Conservation (phyloP, 2,888 invertebrate genomes). For the Rhagonycha fulva region DNA sequence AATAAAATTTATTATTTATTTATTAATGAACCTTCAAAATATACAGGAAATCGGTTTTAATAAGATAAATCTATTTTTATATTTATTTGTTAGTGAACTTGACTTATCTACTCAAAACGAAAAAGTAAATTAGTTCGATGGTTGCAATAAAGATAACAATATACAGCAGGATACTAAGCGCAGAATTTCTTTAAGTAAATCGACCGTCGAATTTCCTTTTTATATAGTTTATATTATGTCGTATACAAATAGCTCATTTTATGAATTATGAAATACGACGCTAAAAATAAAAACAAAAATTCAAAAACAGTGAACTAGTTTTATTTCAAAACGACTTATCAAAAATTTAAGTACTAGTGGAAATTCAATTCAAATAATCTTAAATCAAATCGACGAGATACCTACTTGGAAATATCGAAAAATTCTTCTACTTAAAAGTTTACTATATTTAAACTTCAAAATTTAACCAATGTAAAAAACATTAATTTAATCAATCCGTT, state of each 20-base stretch:
- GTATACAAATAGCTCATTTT: background rate
- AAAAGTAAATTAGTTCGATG: constrained; percentile 19
- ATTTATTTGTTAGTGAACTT: constrained; percentile 16
- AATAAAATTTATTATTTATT: background rate
- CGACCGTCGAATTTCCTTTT: background rate
- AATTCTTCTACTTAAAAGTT: background rate
- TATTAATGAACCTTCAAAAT: background rate
- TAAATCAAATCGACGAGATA: background rate
- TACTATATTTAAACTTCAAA: background rate
- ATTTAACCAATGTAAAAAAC: background rate
- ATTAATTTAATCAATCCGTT: background rate
- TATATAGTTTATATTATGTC: background rate
- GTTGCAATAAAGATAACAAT: constrained; percentile 22
- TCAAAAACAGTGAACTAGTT: background rate
- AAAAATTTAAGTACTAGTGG: background rate
- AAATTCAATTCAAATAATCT: background rate
- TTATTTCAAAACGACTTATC: background rate
- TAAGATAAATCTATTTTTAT: constrained; percentile 17
- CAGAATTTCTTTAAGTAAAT: constrained; percentile 9
- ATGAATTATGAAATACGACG: background rate
- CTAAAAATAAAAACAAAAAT: background rate
- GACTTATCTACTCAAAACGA: constrained; percentile 17
- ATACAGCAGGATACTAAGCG: background rate
- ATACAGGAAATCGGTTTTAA: background rate
- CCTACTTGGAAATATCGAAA: background rate